These are phyloP conservation scores for Eulithis prunata DNA, from an alignment of 2,888 invertebrate species.

Conservation along the genomic window DNA sequence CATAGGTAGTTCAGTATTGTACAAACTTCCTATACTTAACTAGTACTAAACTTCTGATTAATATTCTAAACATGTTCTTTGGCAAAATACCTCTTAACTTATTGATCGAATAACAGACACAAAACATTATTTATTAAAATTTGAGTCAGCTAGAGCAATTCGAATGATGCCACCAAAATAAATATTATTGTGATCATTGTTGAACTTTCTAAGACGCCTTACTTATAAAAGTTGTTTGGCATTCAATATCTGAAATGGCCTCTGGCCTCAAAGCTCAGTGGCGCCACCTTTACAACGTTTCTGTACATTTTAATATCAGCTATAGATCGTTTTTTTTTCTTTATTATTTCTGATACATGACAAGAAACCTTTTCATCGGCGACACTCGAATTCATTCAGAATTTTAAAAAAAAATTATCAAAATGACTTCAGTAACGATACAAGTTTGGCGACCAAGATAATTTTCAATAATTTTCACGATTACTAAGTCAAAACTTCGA, in stretches of 20 bases:
- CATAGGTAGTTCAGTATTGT: conserved; percentile 37
- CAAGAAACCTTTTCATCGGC: conserved; percentile 29
- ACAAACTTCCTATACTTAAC: conserved; percentile 38
- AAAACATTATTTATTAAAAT: too few relatives aligned
- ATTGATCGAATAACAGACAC: background rate
- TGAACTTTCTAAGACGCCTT: too few relatives aligned
- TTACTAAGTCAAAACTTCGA: too few relatives aligned
- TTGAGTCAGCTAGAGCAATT: too few relatives aligned
- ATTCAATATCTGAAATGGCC: background rate
- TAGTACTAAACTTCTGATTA: conserved; percentile 26
- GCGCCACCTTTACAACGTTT: conserved; percentile 23
- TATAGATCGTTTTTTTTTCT: background rate
- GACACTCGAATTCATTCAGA: conserved; percentile 1
- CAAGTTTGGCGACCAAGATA: too few relatives aligned
- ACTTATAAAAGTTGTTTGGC: too few relatives aligned
- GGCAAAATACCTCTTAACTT: conserved; percentile 27
- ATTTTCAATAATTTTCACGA: too few relatives aligned
- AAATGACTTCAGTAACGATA: too few relatives aligned
- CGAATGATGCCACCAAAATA: too few relatives aligned
- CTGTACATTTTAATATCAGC: conserved; percentile 30
- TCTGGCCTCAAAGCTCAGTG: conserved; percentile 5
- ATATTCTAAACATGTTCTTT: conserved; percentile 31
- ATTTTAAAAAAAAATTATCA: background rate
- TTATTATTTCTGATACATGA: conserved; percentile 29
- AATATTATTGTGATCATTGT: too few relatives aligned